Percentiles rank a stretch among this genome's conserved stretches.
Evolutionary conservation across 2,113 vertebrate species (phyloP).

Genomic region (Gopherus evgoodei): DNA sequence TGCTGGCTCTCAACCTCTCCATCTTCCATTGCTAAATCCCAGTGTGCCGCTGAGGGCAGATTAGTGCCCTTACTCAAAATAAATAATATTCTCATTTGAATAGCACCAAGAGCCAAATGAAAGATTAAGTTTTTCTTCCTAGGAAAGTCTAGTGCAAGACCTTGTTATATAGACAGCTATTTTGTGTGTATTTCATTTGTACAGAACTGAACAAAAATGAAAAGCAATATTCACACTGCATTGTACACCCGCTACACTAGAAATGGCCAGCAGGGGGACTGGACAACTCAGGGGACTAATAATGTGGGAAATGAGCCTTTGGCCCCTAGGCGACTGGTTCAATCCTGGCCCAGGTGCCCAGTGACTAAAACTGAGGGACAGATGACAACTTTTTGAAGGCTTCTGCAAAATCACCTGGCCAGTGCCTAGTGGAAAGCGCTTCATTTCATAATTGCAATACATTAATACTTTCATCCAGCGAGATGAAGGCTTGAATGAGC

Average conservation of each 20-base stretch:
- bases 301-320: neutral
- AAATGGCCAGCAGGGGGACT: accelerated
- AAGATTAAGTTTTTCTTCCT: neutral
- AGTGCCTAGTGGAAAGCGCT: neutral
- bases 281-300: neutral
- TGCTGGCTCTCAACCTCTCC: neutral
- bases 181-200: neutral
- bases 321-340: neutral
- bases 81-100: neutral
- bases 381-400: neutral
- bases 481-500: neutral
- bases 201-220: neutral
- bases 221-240: neutral
- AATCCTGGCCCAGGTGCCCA: neutral
- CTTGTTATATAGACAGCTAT: neutral
- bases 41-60: neutral
- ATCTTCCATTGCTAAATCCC: neutral
- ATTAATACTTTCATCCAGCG: accelerated
- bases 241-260: neutral
- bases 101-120: neutral
- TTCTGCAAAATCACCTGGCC: neutral
- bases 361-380: neutral
- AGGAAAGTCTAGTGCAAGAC: neutral
- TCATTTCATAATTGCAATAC: accelerated
- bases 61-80: neutral